phyloP scores from a whole-genome alignment of 2,888 invertebrate genomes.

The Lamellibrachia satsuma region DNA sequence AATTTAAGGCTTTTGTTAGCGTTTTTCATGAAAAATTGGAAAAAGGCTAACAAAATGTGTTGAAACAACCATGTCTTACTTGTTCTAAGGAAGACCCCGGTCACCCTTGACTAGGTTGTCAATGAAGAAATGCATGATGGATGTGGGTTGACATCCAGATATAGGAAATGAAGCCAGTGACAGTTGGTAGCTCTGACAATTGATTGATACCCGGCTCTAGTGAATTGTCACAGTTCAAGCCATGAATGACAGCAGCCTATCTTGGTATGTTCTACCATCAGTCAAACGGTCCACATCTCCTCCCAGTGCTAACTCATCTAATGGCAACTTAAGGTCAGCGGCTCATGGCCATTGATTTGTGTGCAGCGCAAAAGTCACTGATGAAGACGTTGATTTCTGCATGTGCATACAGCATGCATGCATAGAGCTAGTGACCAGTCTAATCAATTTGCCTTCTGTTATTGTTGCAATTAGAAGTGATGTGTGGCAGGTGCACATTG shows the following conservation, averaged over 20 bases:
- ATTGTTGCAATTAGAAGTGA: conserved; percentile 7
- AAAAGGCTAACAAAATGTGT: not conserved
- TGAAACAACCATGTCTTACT: not conserved
- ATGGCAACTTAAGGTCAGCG: not conserved
- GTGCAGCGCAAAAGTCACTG: not conserved
- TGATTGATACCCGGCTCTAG: not conserved
- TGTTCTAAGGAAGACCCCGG: not conserved
- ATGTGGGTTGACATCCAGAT: not conserved
- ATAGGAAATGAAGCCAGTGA: not conserved
- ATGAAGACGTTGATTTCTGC: not conserved
- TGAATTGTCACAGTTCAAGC: not conserved
- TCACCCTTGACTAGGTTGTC: not conserved
- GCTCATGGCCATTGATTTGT: not conserved
- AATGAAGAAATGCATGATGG: not conserved
- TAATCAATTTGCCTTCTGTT: conserved; percentile 1
- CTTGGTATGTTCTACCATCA: not conserved
- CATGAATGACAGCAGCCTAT: not conserved
- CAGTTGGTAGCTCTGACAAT: not conserved
- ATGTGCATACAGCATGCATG: not conserved
- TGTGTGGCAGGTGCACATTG: not conserved
- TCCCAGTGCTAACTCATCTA: not conserved
- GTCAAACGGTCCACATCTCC: not conserved
- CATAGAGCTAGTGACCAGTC: not conserved
- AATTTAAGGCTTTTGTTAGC: too few species aligned
- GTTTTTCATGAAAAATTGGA: too few species aligned